phyloP scores from a whole-genome alignment of 2,113 vertebrate species.

The Oceanodroma tethys region DNA sequence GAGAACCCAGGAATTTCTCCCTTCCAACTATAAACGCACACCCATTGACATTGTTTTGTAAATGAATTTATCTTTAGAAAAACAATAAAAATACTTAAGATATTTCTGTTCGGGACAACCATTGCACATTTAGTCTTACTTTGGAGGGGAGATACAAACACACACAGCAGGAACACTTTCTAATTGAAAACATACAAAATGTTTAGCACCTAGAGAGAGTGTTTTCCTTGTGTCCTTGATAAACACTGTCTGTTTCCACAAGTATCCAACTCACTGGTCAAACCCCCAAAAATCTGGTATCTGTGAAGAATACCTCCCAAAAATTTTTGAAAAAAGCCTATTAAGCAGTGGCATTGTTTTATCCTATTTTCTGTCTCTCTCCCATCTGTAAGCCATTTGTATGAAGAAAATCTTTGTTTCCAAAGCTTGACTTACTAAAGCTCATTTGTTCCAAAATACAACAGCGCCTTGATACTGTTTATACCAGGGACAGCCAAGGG shows the following conservation, averaged over 20 bases:
- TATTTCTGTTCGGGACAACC: conserved; percentile 7
- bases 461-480: background rate
- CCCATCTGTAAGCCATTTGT: background rate
- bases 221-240: background rate
- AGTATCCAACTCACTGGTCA: background rate
- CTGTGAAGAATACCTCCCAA: background rate
- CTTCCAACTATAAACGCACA: conserved; percentile 15
- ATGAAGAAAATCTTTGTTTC: conserved; percentile 35
- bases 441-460: conserved; percentile 31
- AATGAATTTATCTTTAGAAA: conserved; percentile 20
- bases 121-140: conserved; percentile 6
- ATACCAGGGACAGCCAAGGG: background rate
- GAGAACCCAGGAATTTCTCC: background rate
- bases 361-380: background rate
- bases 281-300: background rate
- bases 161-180: background rate
- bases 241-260: background rate
- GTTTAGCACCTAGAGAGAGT: background rate
- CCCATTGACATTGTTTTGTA: conserved; percentile 46
- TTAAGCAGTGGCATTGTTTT: background rate
- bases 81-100: conserved; percentile 18
- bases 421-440: background rate
- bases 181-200: background rate
- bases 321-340: background rate
- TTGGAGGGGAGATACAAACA: background rate